Evolutionary conservation across 2,113 vertebrate species (phyloP).

Genomic region (Nothobranchius furzeri): DNA sequence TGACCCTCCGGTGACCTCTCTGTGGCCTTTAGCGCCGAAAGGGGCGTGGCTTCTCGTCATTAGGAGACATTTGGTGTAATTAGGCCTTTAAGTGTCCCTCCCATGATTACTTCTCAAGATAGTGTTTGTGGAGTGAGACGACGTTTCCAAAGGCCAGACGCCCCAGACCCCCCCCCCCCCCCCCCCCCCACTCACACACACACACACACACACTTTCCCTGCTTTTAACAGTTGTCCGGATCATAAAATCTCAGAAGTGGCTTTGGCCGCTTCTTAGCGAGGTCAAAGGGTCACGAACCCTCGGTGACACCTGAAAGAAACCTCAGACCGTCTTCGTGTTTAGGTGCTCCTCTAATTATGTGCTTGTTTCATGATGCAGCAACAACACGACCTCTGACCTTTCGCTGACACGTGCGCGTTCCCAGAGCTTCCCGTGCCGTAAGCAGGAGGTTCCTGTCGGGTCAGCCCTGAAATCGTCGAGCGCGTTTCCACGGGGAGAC

Average conservation of each 20-base stretch:
- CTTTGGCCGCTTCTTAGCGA: conserved; percentile 46
- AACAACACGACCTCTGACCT: too few species aligned
- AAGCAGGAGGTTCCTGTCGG: too few species aligned
- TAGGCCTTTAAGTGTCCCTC: conserved; percentile 76
- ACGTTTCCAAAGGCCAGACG: conserved; percentile 76
- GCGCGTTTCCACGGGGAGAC: too few species aligned
- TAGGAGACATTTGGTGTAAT: conserved; percentile 82
- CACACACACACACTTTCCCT: background rate
- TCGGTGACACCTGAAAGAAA: conserved; percentile 42
- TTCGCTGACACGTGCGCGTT: too few species aligned
- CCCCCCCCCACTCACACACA: too few species aligned
- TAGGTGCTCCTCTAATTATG: background rate
- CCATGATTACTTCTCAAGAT: conserved; percentile 84
- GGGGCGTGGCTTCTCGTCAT: conserved; percentile 76
- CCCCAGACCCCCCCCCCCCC: conserved; percentile 17
- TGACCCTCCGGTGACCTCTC: conserved; percentile 62
- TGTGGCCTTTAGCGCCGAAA: conserved; percentile 58
- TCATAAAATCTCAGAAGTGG: conserved; percentile 58
- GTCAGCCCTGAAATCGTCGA: too few species aligned
- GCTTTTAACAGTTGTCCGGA: conserved; percentile 65
- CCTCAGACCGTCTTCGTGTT: conserved; percentile 13
- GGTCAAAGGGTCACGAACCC: conserved; percentile 61
- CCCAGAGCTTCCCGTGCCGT: too few species aligned
- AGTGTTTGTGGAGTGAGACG: conserved; percentile 77
- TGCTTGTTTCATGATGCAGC: background rate